Evolutionary conservation across 2,113 vertebrate species (phyloP).

Genomic region (Tragelaphus imberbis): DNA sequence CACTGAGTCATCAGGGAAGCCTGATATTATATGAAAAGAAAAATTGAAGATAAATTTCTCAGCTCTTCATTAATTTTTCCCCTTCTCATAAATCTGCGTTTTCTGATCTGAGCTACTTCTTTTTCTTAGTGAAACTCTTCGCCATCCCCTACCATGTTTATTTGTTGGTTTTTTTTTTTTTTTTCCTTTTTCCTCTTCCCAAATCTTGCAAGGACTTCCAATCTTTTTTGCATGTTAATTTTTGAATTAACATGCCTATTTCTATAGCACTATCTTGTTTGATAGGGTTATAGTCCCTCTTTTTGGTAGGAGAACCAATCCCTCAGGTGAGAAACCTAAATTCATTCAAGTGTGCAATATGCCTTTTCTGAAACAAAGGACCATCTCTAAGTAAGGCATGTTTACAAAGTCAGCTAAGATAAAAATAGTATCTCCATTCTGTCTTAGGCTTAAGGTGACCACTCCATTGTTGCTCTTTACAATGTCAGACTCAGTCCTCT

Average conservation of each 20-base stretch:
- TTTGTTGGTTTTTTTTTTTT: not conserved
- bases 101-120: not conserved
- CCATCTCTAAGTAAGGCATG: not conserved
- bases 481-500: not conserved
- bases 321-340: not conserved
- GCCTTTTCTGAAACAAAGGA: not conserved
- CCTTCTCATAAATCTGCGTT: not conserved
- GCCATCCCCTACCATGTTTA: not conserved
- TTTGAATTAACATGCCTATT: not conserved
- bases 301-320: not conserved
- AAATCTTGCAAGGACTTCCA: not conserved
- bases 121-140: not conserved
- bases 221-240: not conserved
- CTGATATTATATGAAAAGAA: not conserved
- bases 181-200: not conserved
- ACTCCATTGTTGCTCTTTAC: not conserved
- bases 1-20: not conserved
- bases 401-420: not conserved
- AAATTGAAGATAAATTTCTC: not conserved
- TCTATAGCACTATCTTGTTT: not conserved
- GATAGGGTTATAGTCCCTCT: not conserved
- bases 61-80: not conserved
- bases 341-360: not conserved
- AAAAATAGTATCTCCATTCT: not conserved
- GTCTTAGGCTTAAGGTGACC: not conserved